These are phyloP conservation scores for Drosophila pectinifera DNA, from an alignment of 1,140 invertebrate species.

Conservation along the genomic window DNA sequence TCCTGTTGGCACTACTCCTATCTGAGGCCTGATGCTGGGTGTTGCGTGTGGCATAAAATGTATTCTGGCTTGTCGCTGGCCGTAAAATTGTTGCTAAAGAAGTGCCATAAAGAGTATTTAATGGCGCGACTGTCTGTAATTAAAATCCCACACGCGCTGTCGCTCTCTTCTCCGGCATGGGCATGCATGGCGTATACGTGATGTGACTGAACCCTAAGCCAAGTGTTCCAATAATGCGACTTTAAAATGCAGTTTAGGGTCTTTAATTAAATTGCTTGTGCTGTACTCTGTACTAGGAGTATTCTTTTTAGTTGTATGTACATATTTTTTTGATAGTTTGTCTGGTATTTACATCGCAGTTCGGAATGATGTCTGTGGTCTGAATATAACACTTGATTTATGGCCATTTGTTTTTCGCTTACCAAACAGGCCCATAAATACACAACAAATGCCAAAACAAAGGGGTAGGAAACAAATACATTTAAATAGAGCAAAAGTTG, in stretches of 20 bases:
- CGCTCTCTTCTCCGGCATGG: constrained; percentile 7
- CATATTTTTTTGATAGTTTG: constrained; percentile 25
- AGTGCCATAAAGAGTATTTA: constrained; percentile 77
- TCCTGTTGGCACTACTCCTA: constrained; percentile 26
- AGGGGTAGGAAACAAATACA: constrained; percentile 26
- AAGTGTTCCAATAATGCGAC: constrained; percentile 24
- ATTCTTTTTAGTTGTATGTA: background rate
- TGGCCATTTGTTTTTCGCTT: constrained; percentile 62
- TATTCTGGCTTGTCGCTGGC: constrained; percentile 52
- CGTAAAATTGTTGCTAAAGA: constrained; percentile 73
- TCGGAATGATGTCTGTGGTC: constrained; percentile 40
- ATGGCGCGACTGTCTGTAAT: constrained; percentile 77
- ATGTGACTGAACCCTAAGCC: constrained; percentile 70
- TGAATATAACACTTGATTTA: constrained; percentile 68
- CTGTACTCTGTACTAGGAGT: background rate
- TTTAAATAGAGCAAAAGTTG: constrained; percentile 28
- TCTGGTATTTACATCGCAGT: constrained; percentile 19
- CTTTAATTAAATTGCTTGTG: constrained; percentile 56
- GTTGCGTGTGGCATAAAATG: constrained; percentile 63
- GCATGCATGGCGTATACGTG: constrained; percentile 60
- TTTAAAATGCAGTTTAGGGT: constrained; percentile 62
- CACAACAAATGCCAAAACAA: constrained; percentile 32
- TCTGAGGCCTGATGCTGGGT: constrained; percentile 21
- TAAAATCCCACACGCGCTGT: constrained; percentile 61
- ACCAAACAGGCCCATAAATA: constrained; percentile 75